Evolutionary conservation across 2,113 vertebrate genomes (phyloP), one percentile per base, ranked within the genome.

Genomic region (Cyphomyrus plagiostoma): DNA sequence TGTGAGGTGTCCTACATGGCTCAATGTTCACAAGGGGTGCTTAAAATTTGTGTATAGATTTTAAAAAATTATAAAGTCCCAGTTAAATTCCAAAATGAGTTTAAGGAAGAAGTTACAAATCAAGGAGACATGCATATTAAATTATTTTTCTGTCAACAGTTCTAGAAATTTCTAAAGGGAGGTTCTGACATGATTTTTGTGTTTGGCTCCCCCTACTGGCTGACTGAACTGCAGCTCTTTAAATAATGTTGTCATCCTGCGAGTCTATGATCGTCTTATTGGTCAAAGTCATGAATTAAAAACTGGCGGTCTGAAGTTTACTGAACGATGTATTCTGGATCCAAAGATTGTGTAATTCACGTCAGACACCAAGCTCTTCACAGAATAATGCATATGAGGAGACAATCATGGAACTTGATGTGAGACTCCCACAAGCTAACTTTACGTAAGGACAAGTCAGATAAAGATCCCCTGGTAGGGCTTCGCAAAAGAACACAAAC

Each of bases 131-230:
- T 45, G 35, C 7, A 17, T n/a, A n/a, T 84, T 48, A n/a, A n/a
- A 23, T 84, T 2, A 84, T 45, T 35, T 30, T 35, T 86, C 46
- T 56, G 26, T 42, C 3, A 19, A 7, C 26, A 87, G 26, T 86
- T 86, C 85, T 35, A 86, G 85, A 56, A 87, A 19, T 53, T 52
- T 84, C 45, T 84, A 46, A 46, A 2, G 62, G n/a, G 7, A 30
- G n/a, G 23, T 53, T 52, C 11, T 13, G 10, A 10, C 26, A 13
- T 52, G 23, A 26, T 88, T 88, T 39, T 58, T 88, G 87, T 66
- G 42, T 66, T 21, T 88, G 87, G 87, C 87, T 66, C 87, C 87
- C 87, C 56, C 87, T 66, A 56, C 56, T 62, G 87, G 87, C 45
- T 46, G 82, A 84, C 45, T 46, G 39, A 84, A 84, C 9, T 80